Conservation (phyloP, 2,113 vertebrate genomes). For the Octodon degus region DNA sequence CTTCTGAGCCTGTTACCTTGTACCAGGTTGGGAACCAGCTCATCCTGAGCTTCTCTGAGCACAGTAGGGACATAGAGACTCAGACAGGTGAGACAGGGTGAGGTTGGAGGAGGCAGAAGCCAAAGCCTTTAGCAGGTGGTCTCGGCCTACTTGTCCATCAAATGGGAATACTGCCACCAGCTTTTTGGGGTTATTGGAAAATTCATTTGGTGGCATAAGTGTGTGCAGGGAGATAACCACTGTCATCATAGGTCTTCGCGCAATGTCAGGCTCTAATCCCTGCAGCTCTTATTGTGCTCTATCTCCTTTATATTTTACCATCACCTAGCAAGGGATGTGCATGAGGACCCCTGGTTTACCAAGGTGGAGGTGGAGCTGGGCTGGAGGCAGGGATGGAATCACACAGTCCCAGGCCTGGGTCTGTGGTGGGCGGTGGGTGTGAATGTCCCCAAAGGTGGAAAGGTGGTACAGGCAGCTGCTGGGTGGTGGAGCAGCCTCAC, state of each 20-base stretch:
- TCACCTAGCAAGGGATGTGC: not conserved
- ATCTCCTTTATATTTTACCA: not conserved
- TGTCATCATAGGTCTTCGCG: not conserved
- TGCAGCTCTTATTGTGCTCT: not conserved
- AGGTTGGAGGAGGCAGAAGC: not conserved
- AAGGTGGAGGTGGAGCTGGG: not conserved
- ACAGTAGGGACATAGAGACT: not conserved
- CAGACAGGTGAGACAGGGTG: not conserved
- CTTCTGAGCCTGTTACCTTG: not conserved
- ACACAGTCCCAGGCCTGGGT: not conserved
- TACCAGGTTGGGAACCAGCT: not conserved
- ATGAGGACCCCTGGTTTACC: not conserved
- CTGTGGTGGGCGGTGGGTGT: not conserved
- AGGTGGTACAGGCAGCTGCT: not conserved
- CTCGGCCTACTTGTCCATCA: not conserved
- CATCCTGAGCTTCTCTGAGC: not conserved
- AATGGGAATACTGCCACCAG: not conserved
- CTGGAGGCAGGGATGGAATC: not conserved
- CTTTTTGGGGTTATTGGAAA: accelerated
- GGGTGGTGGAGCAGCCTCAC: not conserved
- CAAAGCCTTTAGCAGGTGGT: not conserved
- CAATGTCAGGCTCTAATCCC: not conserved
- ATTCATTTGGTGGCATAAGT: not conserved
- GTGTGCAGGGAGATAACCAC: accelerated
- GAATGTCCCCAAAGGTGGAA: not conserved